Evolutionary conservation across 1,140 invertebrate genomes (phyloP).

Genomic region (Augochlora pura): DNA sequence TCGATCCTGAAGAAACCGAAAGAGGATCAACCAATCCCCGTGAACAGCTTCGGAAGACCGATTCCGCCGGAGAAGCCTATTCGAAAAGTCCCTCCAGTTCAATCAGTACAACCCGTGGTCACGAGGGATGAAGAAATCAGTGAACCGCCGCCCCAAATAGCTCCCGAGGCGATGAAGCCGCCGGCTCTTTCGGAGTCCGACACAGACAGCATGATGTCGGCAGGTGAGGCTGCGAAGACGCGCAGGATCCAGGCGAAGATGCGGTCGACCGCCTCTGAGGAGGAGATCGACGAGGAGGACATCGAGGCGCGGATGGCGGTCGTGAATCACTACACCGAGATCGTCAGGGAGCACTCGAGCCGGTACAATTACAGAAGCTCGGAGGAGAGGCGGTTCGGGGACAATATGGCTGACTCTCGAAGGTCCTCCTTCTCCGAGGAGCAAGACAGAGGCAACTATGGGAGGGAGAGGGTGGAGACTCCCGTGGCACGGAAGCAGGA

Average conservation of each 20-base stretch:
- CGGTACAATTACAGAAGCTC: slow-evolving; percentile 14
- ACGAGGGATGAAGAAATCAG: slow-evolving; percentile 19
- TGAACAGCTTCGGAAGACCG: slow-evolving; percentile 69
- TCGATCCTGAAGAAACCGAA: slow-evolving; percentile 85
- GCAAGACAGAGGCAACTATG: slow-evolving; percentile 18
- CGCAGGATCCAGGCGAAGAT: slow-evolving; percentile 71
- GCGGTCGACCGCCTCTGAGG: slow-evolving; percentile 74
- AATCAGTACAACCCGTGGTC: not conserved
- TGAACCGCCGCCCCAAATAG: not conserved
- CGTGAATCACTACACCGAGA: slow-evolving; percentile 90
- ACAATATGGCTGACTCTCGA: slow-evolving; percentile 32
- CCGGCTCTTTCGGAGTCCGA: slow-evolving; percentile 69
- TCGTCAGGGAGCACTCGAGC: slow-evolving; percentile 84
- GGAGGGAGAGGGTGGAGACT: not conserved
- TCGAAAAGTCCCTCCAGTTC: slow-evolving; percentile 32
- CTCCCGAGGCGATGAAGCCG: slow-evolving; percentile 41
- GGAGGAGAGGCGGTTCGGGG: slow-evolving; percentile 23
- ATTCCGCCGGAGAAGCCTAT: slow-evolving; percentile 72
- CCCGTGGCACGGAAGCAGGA: not conserved
- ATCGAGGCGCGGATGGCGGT: slow-evolving; percentile 82
- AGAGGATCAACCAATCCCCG: slow-evolving; percentile 67
- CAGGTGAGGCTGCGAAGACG: slow-evolving; percentile 76
- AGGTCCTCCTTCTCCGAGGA: slow-evolving; percentile 52
- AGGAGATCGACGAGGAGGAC: slow-evolving; percentile 83
- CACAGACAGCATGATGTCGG: slow-evolving; percentile 69